Base-by-base conservation (phyloP, 1,140 invertebrate genomes). In the Pseudoatta argentina region DNA sequence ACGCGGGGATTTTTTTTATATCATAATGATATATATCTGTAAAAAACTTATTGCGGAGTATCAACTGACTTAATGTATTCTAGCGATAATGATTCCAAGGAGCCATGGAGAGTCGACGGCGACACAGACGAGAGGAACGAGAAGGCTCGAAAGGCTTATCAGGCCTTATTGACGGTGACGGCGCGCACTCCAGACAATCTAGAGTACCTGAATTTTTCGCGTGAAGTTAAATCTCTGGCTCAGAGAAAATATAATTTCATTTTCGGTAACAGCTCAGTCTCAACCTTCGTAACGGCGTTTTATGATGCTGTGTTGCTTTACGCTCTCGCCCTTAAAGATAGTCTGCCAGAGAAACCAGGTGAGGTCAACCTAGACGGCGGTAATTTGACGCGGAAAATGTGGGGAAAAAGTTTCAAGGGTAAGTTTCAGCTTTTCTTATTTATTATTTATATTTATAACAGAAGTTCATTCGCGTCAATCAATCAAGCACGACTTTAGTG, bases 251-350 rank as follows among this genome's bases (percentile, higher is more conserved):
- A 98, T 94, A 97, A 98, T 92, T 98, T 98, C 93, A 97, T 96
- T 0, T 97, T 97, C 87, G 97, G 96, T 1, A 97, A 97, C 90
- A 96, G 95, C 63, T 96, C 97, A 10, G 97, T 98, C 1, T 98
- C 97, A 10, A 97, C 97, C 24, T 98, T 99, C 92, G 98, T 99
- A 18, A 98, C 98, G 3, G 98, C 98, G 0, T 99, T 99, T 94
- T 99, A 99, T 93, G 99, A 99, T 92, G 98, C 98, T 0, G 98
- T 99, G 14, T 95, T 99, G 0, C 96, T 99, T 14, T 99, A 99
- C 94, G 98, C 98, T 0, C 96, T 98, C 21, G 98, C 98, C 0
- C 95, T 99, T 0, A 99, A 99, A 91, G 97, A 98, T 86, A 98
- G 98, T 12, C 95, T 99, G 10, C 95, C 94, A 0, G 96, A 96